These are phyloP conservation scores for Conchocele bisecta DNA, from an alignment of 2,888 invertebrate species.

Conservation along the genomic window DNA sequence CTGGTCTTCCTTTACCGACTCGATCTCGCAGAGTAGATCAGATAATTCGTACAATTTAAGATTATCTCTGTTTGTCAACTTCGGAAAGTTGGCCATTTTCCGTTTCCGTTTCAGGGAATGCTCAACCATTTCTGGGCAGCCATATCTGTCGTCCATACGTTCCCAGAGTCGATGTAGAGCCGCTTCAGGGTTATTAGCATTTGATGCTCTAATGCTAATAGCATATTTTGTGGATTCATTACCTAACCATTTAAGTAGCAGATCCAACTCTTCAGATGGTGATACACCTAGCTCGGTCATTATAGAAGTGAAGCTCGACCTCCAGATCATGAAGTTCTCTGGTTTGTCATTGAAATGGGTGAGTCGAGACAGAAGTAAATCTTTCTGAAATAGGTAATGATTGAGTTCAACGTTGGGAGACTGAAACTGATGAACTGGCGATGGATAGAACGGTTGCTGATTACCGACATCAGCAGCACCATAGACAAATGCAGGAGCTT, in stretches of 20 bases:
- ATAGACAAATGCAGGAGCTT: too few relatives aligned
- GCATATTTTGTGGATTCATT: conserved; percentile 23
- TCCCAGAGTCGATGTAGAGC: conserved; percentile 12
- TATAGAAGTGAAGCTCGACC: conserved; percentile 28
- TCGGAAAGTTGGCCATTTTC: conserved; percentile 14
- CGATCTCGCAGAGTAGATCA: conserved; percentile 4
- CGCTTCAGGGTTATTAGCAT: background rate
- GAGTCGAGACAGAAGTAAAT: conserved; percentile 27
- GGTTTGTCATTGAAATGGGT: conserved; percentile 26
- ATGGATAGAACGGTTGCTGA: background rate
- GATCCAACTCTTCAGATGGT: conserved; percentile 31
- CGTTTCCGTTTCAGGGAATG: background rate
- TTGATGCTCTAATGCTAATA: conserved; percentile 33
- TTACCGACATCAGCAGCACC: too few relatives aligned
- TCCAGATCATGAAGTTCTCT: conserved; percentile 29
- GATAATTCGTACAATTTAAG: conserved; percentile 11
- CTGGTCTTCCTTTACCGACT: background rate
- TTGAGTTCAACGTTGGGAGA: conserved; percentile 15
- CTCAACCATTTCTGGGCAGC: conserved; percentile 18
- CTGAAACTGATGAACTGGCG: background rate
- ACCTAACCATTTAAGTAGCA: conserved; percentile 37
- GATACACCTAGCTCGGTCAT: conserved; percentile 18
- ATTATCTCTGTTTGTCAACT: background rate
- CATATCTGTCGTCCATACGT: conserved; percentile 16
- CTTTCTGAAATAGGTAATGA: conserved; percentile 30